Base-by-base conservation (phyloP, 1,140 invertebrate genomes). In the Aleiodes sp. region DNA sequence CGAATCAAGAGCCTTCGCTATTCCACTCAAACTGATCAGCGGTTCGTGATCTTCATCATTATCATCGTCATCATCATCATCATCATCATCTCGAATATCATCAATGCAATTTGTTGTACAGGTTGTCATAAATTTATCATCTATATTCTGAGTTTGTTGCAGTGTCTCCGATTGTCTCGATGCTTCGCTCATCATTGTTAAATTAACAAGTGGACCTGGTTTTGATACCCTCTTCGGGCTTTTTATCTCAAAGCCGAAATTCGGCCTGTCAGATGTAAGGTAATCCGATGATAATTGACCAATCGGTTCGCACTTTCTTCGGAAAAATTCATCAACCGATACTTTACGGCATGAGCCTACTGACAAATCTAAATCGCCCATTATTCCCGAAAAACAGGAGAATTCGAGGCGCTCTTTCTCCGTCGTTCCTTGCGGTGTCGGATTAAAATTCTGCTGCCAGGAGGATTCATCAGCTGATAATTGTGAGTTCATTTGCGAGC, bases 11-110 rank as follows among this genome's bases (percentile, higher is more conserved):
- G 77, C 76, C 67, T 78, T 73, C 29, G 79, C 81, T 41, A 86
- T 86, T 60, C 73, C 79, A n/a, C 74, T 83, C 8, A 85, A 66
- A 76, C 82, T 85, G 74, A 86, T 78, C 0, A 80, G 21, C 59
- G 46, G 46, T 21, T 77, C 46, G 16, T 28, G 14, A n/a, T 61
- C 41, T 29, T 66, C 66, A 4, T 71, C 70, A 31, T 46, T 28
- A 21, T 46, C 57, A 7, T 12, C 26, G 14, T 65, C 39, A 21
- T 65, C 39, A 21, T 70, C 46, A 28, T 28, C 21, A n/a, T 61
- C 41, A 33, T 66, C 66, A 4, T 71, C 70, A 31, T 46, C 35
- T 29, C 46, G 63, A 7, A n/a, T 35, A 9, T 65, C 39, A 21
- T 65, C 39, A 21, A 46, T 68, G 6, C 33, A 56, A 52, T 41